phyloP scores from a whole-genome alignment of 2,797 vertebrate genomes.

The Siniperca undulata region DNA sequence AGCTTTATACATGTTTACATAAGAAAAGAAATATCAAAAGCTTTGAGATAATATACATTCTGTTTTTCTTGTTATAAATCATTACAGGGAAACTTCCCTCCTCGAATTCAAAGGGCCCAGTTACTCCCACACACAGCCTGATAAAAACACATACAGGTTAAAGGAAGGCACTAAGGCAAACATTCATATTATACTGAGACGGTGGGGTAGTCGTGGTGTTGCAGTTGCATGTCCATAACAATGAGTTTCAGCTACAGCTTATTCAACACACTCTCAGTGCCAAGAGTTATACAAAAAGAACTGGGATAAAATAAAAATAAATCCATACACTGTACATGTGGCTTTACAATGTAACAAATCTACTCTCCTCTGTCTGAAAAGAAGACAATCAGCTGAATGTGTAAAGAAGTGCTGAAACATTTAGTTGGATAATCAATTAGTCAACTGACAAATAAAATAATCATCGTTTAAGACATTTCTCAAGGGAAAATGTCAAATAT shows the following conservation, averaged over 20 bases:
- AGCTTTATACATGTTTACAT: constrained; percentile 93
- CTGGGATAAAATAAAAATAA: neutral
- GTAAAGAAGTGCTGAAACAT: neutral
- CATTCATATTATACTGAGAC: constrained; percentile 73
- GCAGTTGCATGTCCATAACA: constrained; percentile 34
- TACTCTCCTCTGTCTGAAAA: neutral
- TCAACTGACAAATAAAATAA: neutral
- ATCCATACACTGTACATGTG: constrained; percentile 10
- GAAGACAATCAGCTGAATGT: neutral
- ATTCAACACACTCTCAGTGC: constrained; percentile 56
- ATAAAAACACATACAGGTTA: constrained; percentile 19
- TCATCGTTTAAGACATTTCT: neutral
- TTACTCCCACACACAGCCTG: constrained; percentile 17
- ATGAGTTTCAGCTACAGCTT: constrained; percentile 57
- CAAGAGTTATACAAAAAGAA: constrained; percentile 43
- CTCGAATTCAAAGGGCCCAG: constrained; percentile 8
- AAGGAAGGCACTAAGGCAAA: constrained; percentile 59
- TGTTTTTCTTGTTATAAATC: constrained; percentile 71
- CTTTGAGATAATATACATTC: constrained; percentile 91
- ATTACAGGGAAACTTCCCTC: constrained; percentile 58
- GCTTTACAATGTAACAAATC: constrained; percentile 5
- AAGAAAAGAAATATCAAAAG: constrained; percentile 81
- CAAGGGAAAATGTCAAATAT: neutral
- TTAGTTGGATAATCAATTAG: neutral
- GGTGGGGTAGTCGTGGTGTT: constrained; percentile 64